Conservation (phyloP, 2,888 invertebrate species). For the Macaria liturata region DNA sequence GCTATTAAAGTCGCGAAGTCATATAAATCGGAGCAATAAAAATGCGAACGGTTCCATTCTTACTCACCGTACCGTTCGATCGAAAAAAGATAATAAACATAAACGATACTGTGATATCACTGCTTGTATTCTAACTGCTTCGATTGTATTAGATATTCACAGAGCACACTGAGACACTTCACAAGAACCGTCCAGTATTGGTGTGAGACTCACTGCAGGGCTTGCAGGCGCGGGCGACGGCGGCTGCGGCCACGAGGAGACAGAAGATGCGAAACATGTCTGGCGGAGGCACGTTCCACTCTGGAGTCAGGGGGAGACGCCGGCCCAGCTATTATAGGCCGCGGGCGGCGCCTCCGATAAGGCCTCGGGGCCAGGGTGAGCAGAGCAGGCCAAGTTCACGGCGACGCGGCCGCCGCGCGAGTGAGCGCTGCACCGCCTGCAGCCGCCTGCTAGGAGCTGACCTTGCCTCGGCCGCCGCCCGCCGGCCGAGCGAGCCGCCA, state of each 20-base stretch:
- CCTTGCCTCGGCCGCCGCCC: too few species aligned
- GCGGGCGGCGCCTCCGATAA: conserved; percentile 79
- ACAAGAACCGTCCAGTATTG: conserved; percentile 22
- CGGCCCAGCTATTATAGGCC: conserved; percentile 81
- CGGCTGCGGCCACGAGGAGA: conserved; percentile 62
- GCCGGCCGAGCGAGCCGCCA: too few species aligned
- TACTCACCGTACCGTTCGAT: conserved; percentile 35
- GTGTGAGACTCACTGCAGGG: conserved; percentile 76
- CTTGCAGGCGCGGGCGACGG: conserved; percentile 63
- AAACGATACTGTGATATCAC: conserved; percentile 19
- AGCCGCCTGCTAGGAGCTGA: conserved; percentile 18
- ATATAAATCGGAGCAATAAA: conserved; percentile 30
- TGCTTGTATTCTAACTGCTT: conserved; percentile 8
- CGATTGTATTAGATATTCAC: conserved; percentile 4
- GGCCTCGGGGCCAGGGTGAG: conserved; percentile 76
- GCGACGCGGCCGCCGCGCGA: conserved; percentile 72
- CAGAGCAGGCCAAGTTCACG: conserved; percentile 79
- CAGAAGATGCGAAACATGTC: conserved; percentile 77
- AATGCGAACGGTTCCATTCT: conserved; percentile 24
- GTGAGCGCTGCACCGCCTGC: conserved; percentile 43
- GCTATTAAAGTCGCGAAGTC: conserved; percentile 26
- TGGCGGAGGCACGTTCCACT: conserved; percentile 69
- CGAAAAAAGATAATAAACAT: conserved; percentile 16
- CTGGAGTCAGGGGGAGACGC: conserved; percentile 77
- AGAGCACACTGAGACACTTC: conserved; percentile 19